These are phyloP conservation scores for Aporophyla nigra DNA, from an alignment of 2,888 invertebrate genomes.

Conservation along the genomic window DNA sequence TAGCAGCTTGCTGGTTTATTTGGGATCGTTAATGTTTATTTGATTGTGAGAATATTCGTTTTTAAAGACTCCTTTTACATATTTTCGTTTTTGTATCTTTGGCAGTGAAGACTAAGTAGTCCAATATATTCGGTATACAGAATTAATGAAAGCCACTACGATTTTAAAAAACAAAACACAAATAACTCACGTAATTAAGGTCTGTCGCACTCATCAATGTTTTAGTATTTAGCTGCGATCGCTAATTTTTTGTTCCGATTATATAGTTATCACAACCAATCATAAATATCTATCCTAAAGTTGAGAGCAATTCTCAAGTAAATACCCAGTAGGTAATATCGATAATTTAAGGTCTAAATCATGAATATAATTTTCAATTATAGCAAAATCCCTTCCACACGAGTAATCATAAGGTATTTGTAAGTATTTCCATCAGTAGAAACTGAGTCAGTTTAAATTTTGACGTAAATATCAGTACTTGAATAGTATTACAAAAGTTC, in stretches of 20 bases:
- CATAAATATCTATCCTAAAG: not conserved
- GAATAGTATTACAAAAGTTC: not conserved
- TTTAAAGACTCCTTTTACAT: not conserved
- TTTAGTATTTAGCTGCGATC: not conserved
- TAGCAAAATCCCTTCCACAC: not conserved
- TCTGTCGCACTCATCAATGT: not conserved
- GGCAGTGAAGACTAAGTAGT: not conserved
- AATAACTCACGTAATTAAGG: not conserved
- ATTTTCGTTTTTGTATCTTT: not conserved
- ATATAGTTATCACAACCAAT: not conserved
- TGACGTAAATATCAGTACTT: conserved; percentile 4
- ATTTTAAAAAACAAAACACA: not conserved
- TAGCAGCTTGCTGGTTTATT: conserved; percentile 15
- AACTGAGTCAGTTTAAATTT: not conserved
- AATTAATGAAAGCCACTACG: not conserved
- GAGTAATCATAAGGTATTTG: not conserved
- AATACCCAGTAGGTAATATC: not conserved
- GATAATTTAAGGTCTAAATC: not conserved
- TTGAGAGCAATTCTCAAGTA: not conserved
- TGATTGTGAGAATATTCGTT: conserved; percentile 20
- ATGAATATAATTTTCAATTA: conserved; percentile 15
- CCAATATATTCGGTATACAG: not conserved
- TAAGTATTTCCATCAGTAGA: not conserved
- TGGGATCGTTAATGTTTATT: conserved; percentile 12
- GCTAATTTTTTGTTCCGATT: not conserved